These are phyloP conservation scores for Steinernema carpocapsae DNA, from an alignment of 2,888 invertebrate species.

Conservation along the genomic window DNA sequence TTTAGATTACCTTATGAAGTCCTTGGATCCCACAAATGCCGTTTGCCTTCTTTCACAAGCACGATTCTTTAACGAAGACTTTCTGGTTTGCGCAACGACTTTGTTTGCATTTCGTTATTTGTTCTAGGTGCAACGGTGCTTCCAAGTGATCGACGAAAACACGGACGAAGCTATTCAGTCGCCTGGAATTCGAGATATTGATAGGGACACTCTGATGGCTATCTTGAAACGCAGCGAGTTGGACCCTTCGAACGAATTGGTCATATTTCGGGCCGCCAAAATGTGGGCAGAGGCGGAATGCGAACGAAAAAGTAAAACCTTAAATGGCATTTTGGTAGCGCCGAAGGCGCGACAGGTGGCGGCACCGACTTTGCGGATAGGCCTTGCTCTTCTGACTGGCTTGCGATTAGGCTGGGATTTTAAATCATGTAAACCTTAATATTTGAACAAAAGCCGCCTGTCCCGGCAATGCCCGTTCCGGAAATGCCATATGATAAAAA, in stretches of 20 bases:
- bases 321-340: background rate
- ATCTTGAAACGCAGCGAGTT: constrained; percentile 47
- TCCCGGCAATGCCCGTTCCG: too few relatives aligned
- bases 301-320: background rate
- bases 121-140: constrained; percentile 41
- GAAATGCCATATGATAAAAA: too few relatives aligned
- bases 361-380: background rate
- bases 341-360: too few relatives aligned
- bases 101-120: background rate
- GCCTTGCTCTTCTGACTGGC: too few relatives aligned
- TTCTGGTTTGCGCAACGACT: constrained; percentile 21
- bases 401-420: too few relatives aligned
- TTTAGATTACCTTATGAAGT: constrained; percentile 47
- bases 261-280: constrained; percentile 50
- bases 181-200: constrained; percentile 46
- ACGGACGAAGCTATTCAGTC: constrained; percentile 48
- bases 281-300: constrained; percentile 43
- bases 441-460: too few relatives aligned
- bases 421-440: too few relatives aligned
- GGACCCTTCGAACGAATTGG: constrained; percentile 49
- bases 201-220: constrained; percentile 48
- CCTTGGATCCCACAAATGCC: constrained; percentile 47
- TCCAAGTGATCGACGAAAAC: constrained; percentile 48
- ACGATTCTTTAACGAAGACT: constrained; percentile 49
- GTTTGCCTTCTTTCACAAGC: constrained; percentile 50